A percentile compares a stretch with the other conserved stretches of the same genome.
phyloP scores from a whole-genome alignment of 2,888 invertebrate species.

The Elaeidobius kamerunicus region DNA sequence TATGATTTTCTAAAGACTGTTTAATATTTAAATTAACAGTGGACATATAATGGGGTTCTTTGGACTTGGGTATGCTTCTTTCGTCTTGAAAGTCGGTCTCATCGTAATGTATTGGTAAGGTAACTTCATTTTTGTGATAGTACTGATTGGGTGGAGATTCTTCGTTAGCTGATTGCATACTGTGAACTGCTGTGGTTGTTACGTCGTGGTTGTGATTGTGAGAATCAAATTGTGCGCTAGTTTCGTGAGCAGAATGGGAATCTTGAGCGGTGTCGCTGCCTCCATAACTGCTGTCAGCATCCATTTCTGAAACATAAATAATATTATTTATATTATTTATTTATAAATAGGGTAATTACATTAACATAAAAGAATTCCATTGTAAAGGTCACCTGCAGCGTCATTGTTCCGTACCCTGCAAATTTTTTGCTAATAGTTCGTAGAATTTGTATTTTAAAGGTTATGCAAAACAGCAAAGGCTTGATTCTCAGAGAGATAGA shows the following conservation, averaged over 20 bases:
- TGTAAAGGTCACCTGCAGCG: too few species aligned
- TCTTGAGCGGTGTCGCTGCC: conserved; percentile 50
- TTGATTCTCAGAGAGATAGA: too few species aligned
- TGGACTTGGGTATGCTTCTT: conserved; percentile 31
- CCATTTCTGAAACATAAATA: conserved; percentile 40
- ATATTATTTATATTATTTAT: neutral
- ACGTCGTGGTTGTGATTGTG: conserved; percentile 37
- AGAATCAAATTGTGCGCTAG: conserved; percentile 42
- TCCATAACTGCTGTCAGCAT: conserved; percentile 50
- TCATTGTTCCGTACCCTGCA: too few species aligned
- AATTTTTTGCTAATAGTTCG: too few species aligned
- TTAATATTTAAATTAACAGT: conserved; percentile 49
- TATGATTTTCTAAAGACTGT: conserved; percentile 44
- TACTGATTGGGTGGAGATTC: conserved; percentile 34
- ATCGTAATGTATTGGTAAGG: conserved; percentile 47
- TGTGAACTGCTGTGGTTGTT: conserved; percentile 40
- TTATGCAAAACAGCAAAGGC: too few species aligned
- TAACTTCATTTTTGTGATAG: conserved; percentile 50
- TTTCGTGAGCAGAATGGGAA: conserved; percentile 40
- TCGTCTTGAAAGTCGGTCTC: conserved; percentile 41
- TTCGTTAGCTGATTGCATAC: conserved; percentile 22
- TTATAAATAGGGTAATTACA: too few species aligned
- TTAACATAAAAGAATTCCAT: too few species aligned
- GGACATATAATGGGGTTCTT: conserved; percentile 47
- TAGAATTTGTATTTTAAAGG: too few species aligned